Base-by-base conservation (phyloP, 1,140 invertebrate genomes). In the Eurytemora carolleeae region DNA sequence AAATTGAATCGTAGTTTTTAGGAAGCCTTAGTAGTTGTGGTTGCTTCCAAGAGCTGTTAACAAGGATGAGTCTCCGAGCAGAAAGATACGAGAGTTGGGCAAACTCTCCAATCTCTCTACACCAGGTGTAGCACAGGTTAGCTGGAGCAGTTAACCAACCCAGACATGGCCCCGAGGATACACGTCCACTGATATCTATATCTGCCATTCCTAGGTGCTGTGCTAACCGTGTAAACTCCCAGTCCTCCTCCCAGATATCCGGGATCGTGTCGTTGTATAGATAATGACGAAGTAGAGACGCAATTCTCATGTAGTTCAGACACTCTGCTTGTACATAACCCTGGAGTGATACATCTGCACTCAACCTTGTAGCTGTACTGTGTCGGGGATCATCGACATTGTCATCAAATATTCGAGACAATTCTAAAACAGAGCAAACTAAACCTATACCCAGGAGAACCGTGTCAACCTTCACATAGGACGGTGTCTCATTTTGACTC, bases 1-100 rank as follows among this genome's bases (percentile, higher is more conserved):
- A 97, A 63, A 97, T 84, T 66, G 84, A 82, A 73, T 95, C 91
- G 72, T 95, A 97, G 67, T 87, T 82, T 57, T 82, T 76, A 23
- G 91, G 91, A 71, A 97, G 76, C 64, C 79, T 75, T 7, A 96
- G 77, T 26, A 97, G 76, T 62, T 80, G 77, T 22, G 92, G 91
- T 67, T 81, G 78, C 64, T 82, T 75, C 84, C 86, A 91, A 16
- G 74, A 70, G 63, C 81, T 76, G 67, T 86, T 81, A 67, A 82
- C 77, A 26, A 82, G 73, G 18, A 91, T 72, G 55, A 86, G 74
- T 55, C 20, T 44, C 31, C n/a, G 7, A n/a, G n/a, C n/a, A 44
- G 31, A 44, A 44, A 44, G 57, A 16, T 68, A 74, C 67, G 67
- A 61, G 24, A 57, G 53, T 17, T 72, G 68, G 53, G 78, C 71